A percentile compares a stretch with the other conserved stretches of the same genome.
Evolutionary conservation across 2,888 invertebrate genomes (phyloP).

Genomic region (Germaria angustata): DNA sequence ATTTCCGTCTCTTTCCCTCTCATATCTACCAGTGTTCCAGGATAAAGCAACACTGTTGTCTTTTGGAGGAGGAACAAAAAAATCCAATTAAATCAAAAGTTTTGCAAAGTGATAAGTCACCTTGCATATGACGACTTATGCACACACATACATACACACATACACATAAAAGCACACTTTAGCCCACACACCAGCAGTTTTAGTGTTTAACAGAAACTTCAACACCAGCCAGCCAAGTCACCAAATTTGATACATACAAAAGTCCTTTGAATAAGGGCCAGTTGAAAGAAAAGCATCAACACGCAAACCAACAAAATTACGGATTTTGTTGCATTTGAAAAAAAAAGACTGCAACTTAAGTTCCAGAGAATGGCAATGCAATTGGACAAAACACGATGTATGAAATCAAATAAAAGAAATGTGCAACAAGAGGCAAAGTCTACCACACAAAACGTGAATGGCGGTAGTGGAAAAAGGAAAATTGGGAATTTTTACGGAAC

Average conservation of each 20-base stretch:
- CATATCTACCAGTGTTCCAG: conserved; percentile 23
- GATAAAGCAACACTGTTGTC: conserved; percentile 39
- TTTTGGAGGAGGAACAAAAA: conserved; percentile 13
- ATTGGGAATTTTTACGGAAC: too few species aligned
- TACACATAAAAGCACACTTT: too few species aligned
- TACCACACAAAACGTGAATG: background rate
- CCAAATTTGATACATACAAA: background rate
- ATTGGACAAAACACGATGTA: background rate
- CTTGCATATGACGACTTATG: conserved; percentile 46
- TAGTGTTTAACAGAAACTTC: conserved; percentile 8
- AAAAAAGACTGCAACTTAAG: conserved; percentile 50
- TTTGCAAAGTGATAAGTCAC: conserved; percentile 64
- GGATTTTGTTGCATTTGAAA: conserved; percentile 34
- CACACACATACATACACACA: background rate
- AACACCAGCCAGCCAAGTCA: conserved; percentile 21
- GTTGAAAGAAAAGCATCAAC: conserved; percentile 20
- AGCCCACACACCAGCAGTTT: background rate
- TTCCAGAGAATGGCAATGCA: conserved; percentile 38
- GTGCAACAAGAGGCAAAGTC: background rate
- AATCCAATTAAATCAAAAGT: conserved; percentile 65
- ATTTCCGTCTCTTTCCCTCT: conserved; percentile 13
- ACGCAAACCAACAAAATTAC: conserved; percentile 1
- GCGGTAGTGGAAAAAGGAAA: background rate
- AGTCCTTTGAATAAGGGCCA: background rate
- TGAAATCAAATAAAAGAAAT: background rate